phyloP scores from a whole-genome alignment of 2,113 vertebrate genomes.

The Sarotherodon lohbergeri region DNA sequence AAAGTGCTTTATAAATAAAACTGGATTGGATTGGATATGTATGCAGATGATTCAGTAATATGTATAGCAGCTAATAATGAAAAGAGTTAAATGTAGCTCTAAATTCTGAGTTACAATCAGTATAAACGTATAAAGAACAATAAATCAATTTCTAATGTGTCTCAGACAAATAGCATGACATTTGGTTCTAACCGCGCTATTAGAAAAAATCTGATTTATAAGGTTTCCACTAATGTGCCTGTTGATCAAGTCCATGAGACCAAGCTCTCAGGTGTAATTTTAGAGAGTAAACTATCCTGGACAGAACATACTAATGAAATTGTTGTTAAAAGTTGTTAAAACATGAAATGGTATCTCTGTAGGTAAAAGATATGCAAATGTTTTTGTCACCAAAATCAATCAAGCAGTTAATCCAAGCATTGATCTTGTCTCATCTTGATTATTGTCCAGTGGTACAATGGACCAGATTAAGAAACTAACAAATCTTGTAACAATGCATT shows the following conservation, averaged over 20 bases:
- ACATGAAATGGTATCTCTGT: neutral
- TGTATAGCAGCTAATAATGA: neutral
- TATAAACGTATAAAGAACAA: neutral
- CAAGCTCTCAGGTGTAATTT: neutral
- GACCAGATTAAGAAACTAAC: neutral
- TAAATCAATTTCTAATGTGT: fast-evolving
- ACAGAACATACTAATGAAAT: neutral
- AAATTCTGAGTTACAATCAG: neutral
- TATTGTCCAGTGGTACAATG: neutral
- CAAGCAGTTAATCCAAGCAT: neutral
- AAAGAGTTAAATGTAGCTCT: neutral
- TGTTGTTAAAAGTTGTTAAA: neutral
- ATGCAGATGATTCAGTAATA: neutral
- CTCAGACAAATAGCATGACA: neutral
- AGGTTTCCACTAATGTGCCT: neutral
- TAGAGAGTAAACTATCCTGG: neutral
- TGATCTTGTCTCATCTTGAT: neutral
- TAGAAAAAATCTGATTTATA: neutral
- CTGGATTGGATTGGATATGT: no score
- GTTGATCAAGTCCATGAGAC: neutral
- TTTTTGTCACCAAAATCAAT: neutral
- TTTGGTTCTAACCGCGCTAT: neutral
- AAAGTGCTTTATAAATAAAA: no score
- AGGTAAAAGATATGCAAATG: neutral
- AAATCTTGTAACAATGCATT: neutral